Evolutionary conservation across 2,888 invertebrate species (phyloP), one percentile per base, ranked within the genome.

Genomic region (Phania funesta): DNA sequence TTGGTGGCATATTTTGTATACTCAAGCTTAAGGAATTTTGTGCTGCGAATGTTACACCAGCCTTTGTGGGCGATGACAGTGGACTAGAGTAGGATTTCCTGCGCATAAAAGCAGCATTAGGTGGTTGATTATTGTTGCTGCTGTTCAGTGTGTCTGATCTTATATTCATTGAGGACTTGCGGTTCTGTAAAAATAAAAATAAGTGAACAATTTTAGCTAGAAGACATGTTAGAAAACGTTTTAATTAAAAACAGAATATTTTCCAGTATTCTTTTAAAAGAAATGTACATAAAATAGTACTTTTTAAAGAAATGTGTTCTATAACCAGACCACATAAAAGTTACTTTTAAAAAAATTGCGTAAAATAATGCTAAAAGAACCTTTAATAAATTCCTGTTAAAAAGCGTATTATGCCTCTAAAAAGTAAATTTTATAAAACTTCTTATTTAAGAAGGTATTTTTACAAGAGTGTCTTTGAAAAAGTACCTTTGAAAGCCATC

Each of bases 141-240:
- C 35, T 80, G 41, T 32, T 67, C 20, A 56, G 18, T 22, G 76
- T 71, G 18, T 80, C 80, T 41, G 83, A 70, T 56, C 87, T 85
- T 77, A 85, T 80, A 85, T 84, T 86, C 85, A 86, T 84, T 13
- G 87, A 87, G 3, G 84, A 85, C 78, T 86, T 86, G 7, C 86
- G 86, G 32, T 86, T 86, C 87, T 87, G 60, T 50, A n/a, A n/a
- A n/a, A n/a, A n/a, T n/a, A n/a, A n/a, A n/a, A n/a, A n/a, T n/a
- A n/a, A n/a, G n/a, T n/a, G n/a, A n/a, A n/a, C n/a, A n/a, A n/a
- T n/a, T n/a, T n/a, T n/a, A n/a, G n/a, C n/a, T 9, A 6, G 9
- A 32, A 32, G 11, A 0, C 32, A 11, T 32, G 2, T 32, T 2
- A 32, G 11, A 11, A 32, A 32, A 5, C 11, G 11, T 11, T 0